phyloP scores from a whole-genome alignment of 2,113 vertebrate species.

The Sardina pilchardus region DNA sequence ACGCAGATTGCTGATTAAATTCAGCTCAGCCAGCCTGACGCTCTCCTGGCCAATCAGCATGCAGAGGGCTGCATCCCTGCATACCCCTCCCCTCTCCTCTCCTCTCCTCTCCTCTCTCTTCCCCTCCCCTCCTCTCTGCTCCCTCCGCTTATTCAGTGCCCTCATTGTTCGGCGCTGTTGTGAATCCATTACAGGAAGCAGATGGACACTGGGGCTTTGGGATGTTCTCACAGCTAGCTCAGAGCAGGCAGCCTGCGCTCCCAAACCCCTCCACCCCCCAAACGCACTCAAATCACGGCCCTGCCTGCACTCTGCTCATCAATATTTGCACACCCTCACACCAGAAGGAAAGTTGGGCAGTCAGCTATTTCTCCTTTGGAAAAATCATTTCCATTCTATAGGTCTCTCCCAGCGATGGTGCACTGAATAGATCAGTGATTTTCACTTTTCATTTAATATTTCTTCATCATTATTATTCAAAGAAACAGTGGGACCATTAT shows the following conservation, averaged over 20 bases:
- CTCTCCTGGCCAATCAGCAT: slow-evolving; percentile 54
- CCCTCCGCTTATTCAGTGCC: slow-evolving; percentile 63
- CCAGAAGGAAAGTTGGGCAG: neutral
- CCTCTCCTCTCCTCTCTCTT: slow-evolving; percentile 58
- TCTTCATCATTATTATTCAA: neutral
- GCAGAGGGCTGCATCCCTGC: slow-evolving; percentile 41
- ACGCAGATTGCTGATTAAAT: slow-evolving; percentile 81
- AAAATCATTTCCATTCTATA: neutral
- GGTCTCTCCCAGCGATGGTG: neutral
- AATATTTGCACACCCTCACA: neutral
- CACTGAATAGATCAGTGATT: neutral
- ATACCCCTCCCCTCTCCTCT: slow-evolving; percentile 37
- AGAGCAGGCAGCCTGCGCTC: slow-evolving; percentile 26
- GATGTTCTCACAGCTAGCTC: slow-evolving; percentile 68
- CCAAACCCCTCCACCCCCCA: neutral
- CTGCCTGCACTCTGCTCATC: neutral
- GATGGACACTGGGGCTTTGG: slow-evolving; percentile 69
- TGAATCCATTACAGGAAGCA: slow-evolving; percentile 76
- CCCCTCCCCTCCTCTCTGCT: slow-evolving; percentile 41
- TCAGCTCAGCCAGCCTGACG: slow-evolving; percentile 66
- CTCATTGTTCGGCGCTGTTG: slow-evolving; percentile 73
- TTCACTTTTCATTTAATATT: neutral
- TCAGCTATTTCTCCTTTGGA: neutral
- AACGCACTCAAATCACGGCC: neutral
- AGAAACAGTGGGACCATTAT: neutral